Base-by-base conservation (phyloP, 2,113 vertebrate species). In the Psettodes erumei region DNA sequence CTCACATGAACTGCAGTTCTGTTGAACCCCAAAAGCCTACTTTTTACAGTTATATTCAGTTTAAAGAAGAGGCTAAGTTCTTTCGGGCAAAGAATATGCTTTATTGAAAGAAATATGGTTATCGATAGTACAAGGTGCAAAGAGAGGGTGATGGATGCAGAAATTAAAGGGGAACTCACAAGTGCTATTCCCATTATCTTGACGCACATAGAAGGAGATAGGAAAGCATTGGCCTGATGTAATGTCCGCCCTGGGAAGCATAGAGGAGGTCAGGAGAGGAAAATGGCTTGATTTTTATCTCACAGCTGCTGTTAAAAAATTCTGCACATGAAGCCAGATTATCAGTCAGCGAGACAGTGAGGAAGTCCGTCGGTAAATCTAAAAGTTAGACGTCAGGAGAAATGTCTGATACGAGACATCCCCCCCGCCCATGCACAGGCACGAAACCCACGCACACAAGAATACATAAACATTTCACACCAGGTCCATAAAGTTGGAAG, bases 1-100 rank as follows among this genome's bases (percentile, higher is more conserved):
- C 87, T 91, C 80, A 42, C 83, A 74, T 86, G 83, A 82, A 81
- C 89, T 81, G 78, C 78, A n/a, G 68, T 30, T 53, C 71, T 48
- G 75, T 62, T 21, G 71, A 83, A 77, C 75, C 77, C 84, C 75
- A 58, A 79, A 88, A 71, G 86, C 69, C 80, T 60, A 69, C 67
- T 85, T 85, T 51, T 19, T 62, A 73, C 30, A 42, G 70, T 82
- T 89, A 79, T 69, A 83, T 86, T 77, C 56, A 60, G 28, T 72
- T 79, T 81, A 68, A 81, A 75, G 60, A 53, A 18, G 47, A 59
- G 35, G 59, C 54, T 21, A 38, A 60, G 77, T 50, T 85, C 65
- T 65, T 75, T 74, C 50, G 47, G 30, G 18, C 28, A 40, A 70
- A 42, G 51, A 48, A 67, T 66, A n/a, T 64, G 43, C 64, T 85